Evolutionary conservation across 64 coral and sea anemone genomes (phyloP).

Genomic region (Montipora cactus): DNA sequence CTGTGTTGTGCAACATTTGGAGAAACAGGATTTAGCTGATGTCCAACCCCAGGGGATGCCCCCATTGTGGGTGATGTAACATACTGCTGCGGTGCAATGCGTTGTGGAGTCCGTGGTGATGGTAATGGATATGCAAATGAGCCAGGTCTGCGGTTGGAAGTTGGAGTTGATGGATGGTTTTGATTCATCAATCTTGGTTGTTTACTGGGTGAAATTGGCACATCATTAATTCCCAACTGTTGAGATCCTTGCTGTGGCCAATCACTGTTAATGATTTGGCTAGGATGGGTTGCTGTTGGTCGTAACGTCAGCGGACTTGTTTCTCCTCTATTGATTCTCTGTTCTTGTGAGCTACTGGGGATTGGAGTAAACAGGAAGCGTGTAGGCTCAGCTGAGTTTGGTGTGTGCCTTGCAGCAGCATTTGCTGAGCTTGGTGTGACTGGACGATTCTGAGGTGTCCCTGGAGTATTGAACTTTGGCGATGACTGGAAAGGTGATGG

Average conservation of each 20-base stretch:
- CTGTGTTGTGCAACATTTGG: conserved; percentile 60
- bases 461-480: conserved; percentile 89
- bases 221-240: conserved; percentile 60
- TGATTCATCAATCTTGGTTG: conserved; percentile 87
- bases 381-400: conserved; percentile 86
- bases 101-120: conserved; percentile 92
- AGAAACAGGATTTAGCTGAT: conserved; percentile 43
- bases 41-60: conserved; percentile 63
- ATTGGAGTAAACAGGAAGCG: conserved; percentile 97
- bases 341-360: conserved; percentile 75
- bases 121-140: conserved; percentile 90
- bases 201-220: conserved; percentile 93
- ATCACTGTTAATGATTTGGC: conserved; percentile 53
- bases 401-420: conserved; percentile 76
- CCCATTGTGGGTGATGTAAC: conserved; percentile 88
- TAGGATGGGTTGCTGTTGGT: conserved; percentile 94
- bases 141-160: conserved; percentile 67
- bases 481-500: conserved; percentile 90
- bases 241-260: conserved; percentile 61
- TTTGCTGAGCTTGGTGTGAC: conserved; percentile 87
- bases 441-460: conserved; percentile 84
- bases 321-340: conserved; percentile 61
- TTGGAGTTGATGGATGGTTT: conserved; percentile 72
- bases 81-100: conserved; percentile 74
- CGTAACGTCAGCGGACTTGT: conserved; percentile 94